Evolutionary conservation across 2,888 invertebrate genomes (phyloP).

Genomic region (Stenurella melanura): DNA sequence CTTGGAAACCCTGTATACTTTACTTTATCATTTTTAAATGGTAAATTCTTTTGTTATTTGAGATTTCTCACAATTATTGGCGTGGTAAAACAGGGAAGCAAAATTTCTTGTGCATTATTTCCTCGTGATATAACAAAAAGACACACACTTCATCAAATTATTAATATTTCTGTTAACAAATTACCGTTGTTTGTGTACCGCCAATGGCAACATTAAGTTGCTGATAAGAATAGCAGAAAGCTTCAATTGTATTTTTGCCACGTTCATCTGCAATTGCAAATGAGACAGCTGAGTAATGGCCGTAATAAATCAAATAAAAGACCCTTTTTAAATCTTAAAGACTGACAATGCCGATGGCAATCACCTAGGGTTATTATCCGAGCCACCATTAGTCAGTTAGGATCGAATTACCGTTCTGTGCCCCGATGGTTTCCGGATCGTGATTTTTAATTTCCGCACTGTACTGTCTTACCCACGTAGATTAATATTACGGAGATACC

Average conservation of each 20-base stretch:
- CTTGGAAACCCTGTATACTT: no score
- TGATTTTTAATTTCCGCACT: slow-evolving; percentile 68
- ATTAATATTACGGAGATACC: slow-evolving; percentile 36
- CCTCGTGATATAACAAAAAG: background rate
- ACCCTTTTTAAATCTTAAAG: slow-evolving; percentile 55
- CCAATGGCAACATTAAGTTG: slow-evolving; percentile 11
- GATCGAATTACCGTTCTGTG: slow-evolving; percentile 54
- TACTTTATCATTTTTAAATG: no score
- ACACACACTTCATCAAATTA: background rate
- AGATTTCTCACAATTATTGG: no score
- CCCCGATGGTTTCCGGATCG: slow-evolving; percentile 64
- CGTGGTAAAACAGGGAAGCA: no score
- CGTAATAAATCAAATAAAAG: slow-evolving; percentile 69
- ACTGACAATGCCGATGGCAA: slow-evolving; percentile 52
- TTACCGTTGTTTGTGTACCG: slow-evolving; percentile 9
- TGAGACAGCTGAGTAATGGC: slow-evolving; percentile 67
- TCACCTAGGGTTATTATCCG: slow-evolving; percentile 47
- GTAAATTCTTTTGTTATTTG: no score
- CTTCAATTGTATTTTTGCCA: slow-evolving; percentile 39
- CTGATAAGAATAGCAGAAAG: slow-evolving; percentile 22
- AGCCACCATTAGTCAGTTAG: slow-evolving; percentile 53
- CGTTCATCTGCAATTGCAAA: slow-evolving; percentile 60
- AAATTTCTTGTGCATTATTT: no score
- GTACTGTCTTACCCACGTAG: slow-evolving; percentile 41
- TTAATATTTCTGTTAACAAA: slow-evolving; percentile 17